Evolutionary conservation across 1,140 invertebrate species (phyloP), one percentile per base, ranked within the genome.

Genomic region (Parapsyche elsis): DNA sequence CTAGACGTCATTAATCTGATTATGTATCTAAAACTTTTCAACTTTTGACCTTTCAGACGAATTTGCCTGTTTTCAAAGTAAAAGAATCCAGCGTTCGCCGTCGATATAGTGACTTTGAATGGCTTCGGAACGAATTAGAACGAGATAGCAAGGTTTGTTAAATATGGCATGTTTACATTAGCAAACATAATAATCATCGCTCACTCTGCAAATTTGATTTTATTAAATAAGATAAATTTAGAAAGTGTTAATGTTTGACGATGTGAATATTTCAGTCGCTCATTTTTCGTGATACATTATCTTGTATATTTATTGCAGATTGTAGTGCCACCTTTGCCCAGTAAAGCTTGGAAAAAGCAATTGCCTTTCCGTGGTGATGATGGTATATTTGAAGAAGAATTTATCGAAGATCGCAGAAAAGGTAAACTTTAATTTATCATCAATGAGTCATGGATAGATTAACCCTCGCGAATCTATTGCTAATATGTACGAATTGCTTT

Each of bases 21-120:
- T n/a, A 24, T 74, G 9, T 49, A n/a, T 74, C 12, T 61, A 14
- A 80, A 21, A 21, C 53, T 83, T 71, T 84, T 80, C 23, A 79
- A 78, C 53, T 78, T 80, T 59, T 64, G 38, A 64, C 38, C 21
- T 94, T 94, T 80, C 91, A 99, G 98, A 99, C 98, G 84, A 99
- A 99, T 90, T 91, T 99, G 85, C 99, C 99, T 73, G 98, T 99
- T 79, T 99, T 99, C 90, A 99, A 99, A 93, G 94, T 99, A 9
- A 99, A 99, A 90, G 98, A 99, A 87, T 99, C 98, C 0, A 98
- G 94, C 87, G 98, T 99, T 0, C 91, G 99, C 84, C 92, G 99
- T 86, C 92, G 99, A 87, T 99, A 99, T 90, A 99, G 97, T 90
- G 99, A 99, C 90, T 99, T 99, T 90, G 98, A 99, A 91, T 99